Base-by-base conservation (phyloP, 2,113 vertebrate genomes). In the zebrafish (Danio rerio) region DNA sequence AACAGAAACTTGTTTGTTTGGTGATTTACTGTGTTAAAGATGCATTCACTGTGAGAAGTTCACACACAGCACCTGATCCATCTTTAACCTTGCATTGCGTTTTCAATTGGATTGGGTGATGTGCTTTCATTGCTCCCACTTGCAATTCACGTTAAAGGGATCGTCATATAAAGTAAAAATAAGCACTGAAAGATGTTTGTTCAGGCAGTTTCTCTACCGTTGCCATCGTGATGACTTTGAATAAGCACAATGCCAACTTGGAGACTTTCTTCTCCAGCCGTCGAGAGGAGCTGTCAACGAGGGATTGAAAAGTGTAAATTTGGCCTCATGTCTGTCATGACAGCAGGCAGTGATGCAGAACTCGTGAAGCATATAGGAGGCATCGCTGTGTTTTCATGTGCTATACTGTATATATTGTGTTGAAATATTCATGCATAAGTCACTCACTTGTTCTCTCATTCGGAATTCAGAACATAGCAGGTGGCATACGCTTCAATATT, bases 261-360 rank as follows among this genome's bases (percentile, higher is more conserved):
- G 7, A 52, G 69, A 20, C 18, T 52, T 71, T 52, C 10, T 70
- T 70, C 3, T 31, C 15, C 7, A 71, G 13, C 45, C 49, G 12
- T 8, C 13, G 49, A 71, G 49, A 20, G n/a, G 47, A 71, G 68
- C 68, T 71, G 68, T 71, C 68, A 71, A 5, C 21, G 21, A 63
- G 18, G 9, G n/a, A 58, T 58, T 9, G 9, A 6, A 68, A 47
- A 71, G 68, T 15, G 20, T 6, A 31, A 71, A 52, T 71, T 15
- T 71, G 69, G 7, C 69, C 18, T 71, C 45, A 12, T 49, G 66
- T 70, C 45, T 50, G 45, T 49, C 45, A 70, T 69, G 43, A 69
- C n/a, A 45, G 11, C 66, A 50, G 68, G 11, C 18, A 50, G 68
- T 70, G 12, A 52, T 31, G 69, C n/a, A 15, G 18, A 52, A 31